phyloP scores from a whole-genome alignment of 2,797 vertebrate genomes.

The Molothrus ater region DNA sequence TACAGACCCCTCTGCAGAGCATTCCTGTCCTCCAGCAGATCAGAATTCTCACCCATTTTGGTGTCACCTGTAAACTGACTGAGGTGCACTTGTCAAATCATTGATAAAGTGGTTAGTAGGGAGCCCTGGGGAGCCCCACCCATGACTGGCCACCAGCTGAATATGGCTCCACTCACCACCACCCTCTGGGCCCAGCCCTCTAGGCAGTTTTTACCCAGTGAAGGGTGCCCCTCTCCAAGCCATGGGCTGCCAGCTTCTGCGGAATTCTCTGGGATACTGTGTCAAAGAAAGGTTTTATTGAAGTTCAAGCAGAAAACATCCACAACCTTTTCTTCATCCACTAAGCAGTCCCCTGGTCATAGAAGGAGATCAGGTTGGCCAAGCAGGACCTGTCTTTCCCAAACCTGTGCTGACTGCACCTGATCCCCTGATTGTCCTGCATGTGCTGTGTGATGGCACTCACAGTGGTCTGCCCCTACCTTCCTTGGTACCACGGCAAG shows the following conservation, averaged over 20 bases:
- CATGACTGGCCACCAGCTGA: fast-evolving
- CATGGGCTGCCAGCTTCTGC: not conserved
- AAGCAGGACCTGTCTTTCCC: not conserved
- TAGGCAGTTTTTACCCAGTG: not conserved
- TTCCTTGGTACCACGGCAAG: not conserved
- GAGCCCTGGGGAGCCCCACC: no score
- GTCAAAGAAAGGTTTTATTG: not conserved
- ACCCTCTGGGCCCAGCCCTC: no score
- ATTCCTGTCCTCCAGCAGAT: not conserved
- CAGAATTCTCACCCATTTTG: no score
- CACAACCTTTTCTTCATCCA: not conserved
- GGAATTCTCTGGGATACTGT: not conserved
- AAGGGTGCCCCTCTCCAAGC: not conserved
- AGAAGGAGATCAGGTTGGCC: not conserved
- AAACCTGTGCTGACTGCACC: fast-evolving
- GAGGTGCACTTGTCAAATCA: not conserved
- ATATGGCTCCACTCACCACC: not conserved
- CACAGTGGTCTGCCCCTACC: not conserved
- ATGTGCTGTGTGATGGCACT: fast-evolving
- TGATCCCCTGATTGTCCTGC: not conserved
- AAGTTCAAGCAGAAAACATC: not conserved
- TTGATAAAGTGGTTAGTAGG: not conserved
- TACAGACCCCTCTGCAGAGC: not conserved
- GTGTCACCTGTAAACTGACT: not conserved
- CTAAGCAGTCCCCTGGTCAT: fast-evolving